Evolutionary conservation across 2,797 vertebrate genomes (phyloP), one percentile per base, ranked within the genome.

Genomic region (Pteropus rufus): DNA sequence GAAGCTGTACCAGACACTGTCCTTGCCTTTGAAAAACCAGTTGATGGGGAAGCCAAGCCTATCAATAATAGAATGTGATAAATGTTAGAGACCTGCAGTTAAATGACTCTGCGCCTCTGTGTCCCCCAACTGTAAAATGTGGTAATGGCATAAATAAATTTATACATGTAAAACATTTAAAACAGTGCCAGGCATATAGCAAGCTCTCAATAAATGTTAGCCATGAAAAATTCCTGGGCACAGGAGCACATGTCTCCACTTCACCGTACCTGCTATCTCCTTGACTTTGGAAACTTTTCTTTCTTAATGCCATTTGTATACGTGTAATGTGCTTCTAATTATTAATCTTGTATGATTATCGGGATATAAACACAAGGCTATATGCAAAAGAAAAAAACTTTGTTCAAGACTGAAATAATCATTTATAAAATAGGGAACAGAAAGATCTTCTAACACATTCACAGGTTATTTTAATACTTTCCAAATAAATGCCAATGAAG

Each of bases 391-490:
- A 70, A 87, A 90, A 82, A 83, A 85, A 58, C 86, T 96, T 96
- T 95, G 85, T 96, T 97, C 84, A 87, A 96, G 93, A 96, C 89
- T 58, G 70, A 96, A 96, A 97, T 89, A 95, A 97, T 97, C 87
- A 89, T 94, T 95, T 97, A 96, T 93, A 95, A 97, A 96, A 93
- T 86, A 73, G 73, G 82, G 95, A 97, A 97, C 96, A 97, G 96
- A 95, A 96, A 97, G 96, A 97, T 90, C 95, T 96, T 83, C 95
- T 97, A 96, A 93, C 95, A 96, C 82, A 93, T 97, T 97, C 93
- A 84, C 96, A 96, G 89, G 96, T 98, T 98, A 98, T 98, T 98
- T 97, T 98, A 97, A 97, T 98, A 94, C 73, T 94, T 97, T 98
- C 93, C 94, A 96, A 97, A 97, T 97, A 97, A 95, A 97, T 70